phyloP scores from a whole-genome alignment of 2,113 vertebrate genomes.

The Actenoides lindsayi region DNA sequence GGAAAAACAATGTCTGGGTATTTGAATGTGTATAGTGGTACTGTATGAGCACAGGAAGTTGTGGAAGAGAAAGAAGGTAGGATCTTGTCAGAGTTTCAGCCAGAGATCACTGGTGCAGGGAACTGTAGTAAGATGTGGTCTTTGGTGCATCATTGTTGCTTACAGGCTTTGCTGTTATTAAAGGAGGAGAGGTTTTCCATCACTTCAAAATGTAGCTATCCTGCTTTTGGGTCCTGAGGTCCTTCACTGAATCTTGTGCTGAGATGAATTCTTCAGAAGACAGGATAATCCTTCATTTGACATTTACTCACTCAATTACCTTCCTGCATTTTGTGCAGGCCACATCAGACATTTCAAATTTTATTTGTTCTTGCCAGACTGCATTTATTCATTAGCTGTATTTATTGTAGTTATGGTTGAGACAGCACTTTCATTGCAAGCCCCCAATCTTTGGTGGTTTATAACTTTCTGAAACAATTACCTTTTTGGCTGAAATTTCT shows the following conservation, averaged over 20 bases:
- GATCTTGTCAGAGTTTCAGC: not conserved
- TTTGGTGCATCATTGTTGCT: not conserved
- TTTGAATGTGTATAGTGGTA: not conserved
- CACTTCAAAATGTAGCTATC: not conserved
- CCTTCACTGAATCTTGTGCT: conserved; percentile 17
- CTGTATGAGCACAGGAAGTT: not conserved
- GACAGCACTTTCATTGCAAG: conserved; percentile 67
- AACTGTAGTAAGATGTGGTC: not conserved
- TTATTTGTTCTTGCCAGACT: conserved; percentile 72
- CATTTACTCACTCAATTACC: conserved; percentile 71
- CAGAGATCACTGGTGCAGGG: not conserved
- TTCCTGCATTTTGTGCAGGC: conserved; percentile 55
- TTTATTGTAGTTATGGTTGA: conserved; percentile 74
- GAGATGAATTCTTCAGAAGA: conserved; percentile 59
- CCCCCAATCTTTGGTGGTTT: conserved; percentile 71
- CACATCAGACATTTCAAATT: conserved; percentile 62
- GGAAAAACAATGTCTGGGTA: not conserved
- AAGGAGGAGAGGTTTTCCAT: conserved; percentile 43
- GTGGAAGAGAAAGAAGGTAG: not conserved
- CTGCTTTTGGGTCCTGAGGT: conserved; percentile 38
- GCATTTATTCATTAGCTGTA: conserved; percentile 70
- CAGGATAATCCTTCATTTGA: conserved; percentile 60
- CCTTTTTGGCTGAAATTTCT: conserved; percentile 73
- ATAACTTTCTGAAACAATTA: conserved; percentile 75
- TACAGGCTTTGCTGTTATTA: conserved; percentile 3